A percentile compares a stretch with the other conserved stretches of the same genome.
phyloP scores from a whole-genome alignment of 2,797 vertebrate genomes.

The Somateria mollissima region DNA sequence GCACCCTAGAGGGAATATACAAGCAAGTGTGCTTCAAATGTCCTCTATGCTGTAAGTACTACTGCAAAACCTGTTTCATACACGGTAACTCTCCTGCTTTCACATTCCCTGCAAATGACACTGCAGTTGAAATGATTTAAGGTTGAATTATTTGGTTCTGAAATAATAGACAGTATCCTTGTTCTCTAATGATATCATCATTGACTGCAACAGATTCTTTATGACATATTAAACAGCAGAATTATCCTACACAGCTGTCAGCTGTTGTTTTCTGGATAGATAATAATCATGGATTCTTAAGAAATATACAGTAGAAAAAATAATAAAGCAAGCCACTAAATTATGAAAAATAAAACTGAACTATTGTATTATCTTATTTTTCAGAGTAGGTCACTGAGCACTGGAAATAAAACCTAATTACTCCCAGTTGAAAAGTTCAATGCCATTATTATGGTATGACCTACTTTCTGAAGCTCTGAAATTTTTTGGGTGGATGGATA shows the following conservation, averaged over 20 bases:
- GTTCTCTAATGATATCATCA: slow-evolving; percentile 56
- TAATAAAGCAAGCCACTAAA: slow-evolving; percentile 3
- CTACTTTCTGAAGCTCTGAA: slow-evolving; percentile 79
- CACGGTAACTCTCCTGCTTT: background rate
- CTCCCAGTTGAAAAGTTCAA: slow-evolving; percentile 88
- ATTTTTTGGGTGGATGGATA: slow-evolving; percentile 43
- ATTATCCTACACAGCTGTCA: slow-evolving; percentile 19
- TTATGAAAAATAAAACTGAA: slow-evolving; percentile 48
- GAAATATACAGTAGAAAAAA: slow-evolving; percentile 17
- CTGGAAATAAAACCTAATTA: slow-evolving; percentile 84
- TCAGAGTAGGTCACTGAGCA: slow-evolving; percentile 76
- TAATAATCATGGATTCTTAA: slow-evolving; percentile 63
- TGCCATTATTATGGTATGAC: slow-evolving; percentile 82
- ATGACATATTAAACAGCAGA: slow-evolving; percentile 37
- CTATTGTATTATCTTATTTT: slow-evolving; percentile 58
- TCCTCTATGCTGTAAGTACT: background rate
- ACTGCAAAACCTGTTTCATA: slow-evolving; percentile 12
- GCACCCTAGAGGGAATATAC: slow-evolving; percentile 2
- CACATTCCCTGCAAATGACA: slow-evolving; percentile 1
- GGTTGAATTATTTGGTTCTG: slow-evolving; percentile 9
- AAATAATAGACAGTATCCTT: slow-evolving; percentile 26
- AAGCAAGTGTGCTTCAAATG: background rate
- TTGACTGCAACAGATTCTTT: slow-evolving; percentile 40
- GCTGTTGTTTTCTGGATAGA: slow-evolving; percentile 38
- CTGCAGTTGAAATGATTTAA: slow-evolving; percentile 48